These are phyloP conservation scores for Pelecanoides urinatrix DNA, from an alignment of 2,113 vertebrate species.

Conservation along the genomic window DNA sequence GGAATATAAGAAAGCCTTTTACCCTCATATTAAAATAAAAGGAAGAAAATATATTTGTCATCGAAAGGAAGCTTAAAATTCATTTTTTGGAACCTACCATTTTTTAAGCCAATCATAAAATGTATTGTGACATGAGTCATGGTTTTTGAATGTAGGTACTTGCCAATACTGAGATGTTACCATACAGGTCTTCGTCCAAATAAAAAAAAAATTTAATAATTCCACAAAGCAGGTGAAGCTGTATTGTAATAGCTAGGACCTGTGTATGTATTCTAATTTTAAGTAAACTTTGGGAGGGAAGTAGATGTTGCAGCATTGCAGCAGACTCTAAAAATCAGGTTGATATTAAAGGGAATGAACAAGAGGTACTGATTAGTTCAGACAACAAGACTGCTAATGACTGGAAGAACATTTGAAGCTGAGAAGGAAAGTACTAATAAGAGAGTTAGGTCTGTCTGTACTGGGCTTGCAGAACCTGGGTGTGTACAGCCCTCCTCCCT, in stretches of 20 bases:
- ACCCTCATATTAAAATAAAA: not conserved
- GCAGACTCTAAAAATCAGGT: not conserved
- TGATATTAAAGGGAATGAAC: not conserved
- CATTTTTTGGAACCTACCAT: not conserved
- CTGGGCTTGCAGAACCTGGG: not conserved
- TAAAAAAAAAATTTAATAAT: not conserved
- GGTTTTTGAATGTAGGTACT: not conserved
- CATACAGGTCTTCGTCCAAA: not conserved
- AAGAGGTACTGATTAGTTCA: not conserved
- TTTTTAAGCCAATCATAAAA: not conserved
- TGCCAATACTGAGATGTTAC: not conserved
- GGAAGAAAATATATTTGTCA: not conserved
- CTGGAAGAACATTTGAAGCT: not conserved
- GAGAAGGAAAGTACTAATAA: not conserved
- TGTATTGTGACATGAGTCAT: not conserved
- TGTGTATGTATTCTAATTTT: not conserved
- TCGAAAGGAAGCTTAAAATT: not conserved
- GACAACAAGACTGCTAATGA: not conserved
- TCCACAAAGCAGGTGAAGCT: not conserved
- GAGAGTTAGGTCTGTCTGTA: not conserved
- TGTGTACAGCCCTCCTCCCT: not conserved
- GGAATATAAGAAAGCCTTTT: not conserved
- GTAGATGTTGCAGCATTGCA: not conserved
- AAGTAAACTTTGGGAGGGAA: not conserved
- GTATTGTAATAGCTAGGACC: not conserved